Percentiles rank a stretch among this genome's conserved stretches.
Evolutionary conservation across 30 jellyfish, hydroid and myxozoan species (phyloP).

Genomic region (Pelagia noctiluca): DNA sequence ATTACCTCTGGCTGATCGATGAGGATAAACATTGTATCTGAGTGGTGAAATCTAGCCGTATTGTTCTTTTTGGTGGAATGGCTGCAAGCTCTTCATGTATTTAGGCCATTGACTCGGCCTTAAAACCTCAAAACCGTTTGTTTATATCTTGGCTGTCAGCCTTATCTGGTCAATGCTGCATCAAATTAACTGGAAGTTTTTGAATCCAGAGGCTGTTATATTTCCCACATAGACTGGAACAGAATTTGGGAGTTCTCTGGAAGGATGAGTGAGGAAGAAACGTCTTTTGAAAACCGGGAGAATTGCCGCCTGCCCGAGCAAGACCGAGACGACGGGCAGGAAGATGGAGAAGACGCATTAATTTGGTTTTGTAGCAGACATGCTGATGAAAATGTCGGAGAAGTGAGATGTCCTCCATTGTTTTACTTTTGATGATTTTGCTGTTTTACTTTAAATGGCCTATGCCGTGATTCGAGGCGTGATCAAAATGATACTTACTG

Average conservation of each 20-base stretch:
- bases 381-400: not conserved
- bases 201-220: constrained; percentile 86
- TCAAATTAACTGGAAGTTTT: constrained; percentile 81
- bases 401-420: not conserved
- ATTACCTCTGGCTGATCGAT: too few species aligned
- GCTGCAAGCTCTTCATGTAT: too few species aligned
- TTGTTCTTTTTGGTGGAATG: too few species aligned
- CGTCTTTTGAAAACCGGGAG: not conserved
- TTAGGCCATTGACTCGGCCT: too few species aligned
- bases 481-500: too few species aligned
- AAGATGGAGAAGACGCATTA: not conserved
- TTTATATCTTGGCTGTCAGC: constrained; percentile 68
- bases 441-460: too few species aligned
- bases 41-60: too few species aligned
- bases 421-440: too few species aligned
- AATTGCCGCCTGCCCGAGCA: not conserved
- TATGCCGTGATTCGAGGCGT: too few species aligned
- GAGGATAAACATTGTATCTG: too few species aligned
- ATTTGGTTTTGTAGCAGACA: not conserved
- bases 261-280: not conserved
- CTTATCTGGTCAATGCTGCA: constrained; percentile 84
- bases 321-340: not conserved
- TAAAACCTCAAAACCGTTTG: too few species aligned
- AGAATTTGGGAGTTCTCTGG: not conserved
- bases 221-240: constrained; percentile 70